Evolutionary conservation across 2,888 invertebrate species (phyloP), one percentile per base, ranked within the genome.

Genomic region (Balanococcus diminutus): DNA sequence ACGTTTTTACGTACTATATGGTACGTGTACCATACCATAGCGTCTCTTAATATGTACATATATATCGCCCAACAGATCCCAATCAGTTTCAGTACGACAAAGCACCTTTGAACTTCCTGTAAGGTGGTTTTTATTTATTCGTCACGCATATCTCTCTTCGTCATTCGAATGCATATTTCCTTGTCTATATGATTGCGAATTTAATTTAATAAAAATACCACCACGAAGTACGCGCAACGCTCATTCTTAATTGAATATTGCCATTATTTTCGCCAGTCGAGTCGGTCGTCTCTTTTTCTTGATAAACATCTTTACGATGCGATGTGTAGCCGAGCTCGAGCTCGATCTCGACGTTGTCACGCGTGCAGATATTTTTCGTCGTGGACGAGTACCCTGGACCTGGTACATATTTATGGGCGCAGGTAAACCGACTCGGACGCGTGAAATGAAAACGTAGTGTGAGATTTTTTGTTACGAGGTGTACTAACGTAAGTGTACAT

Each of bases 91-190:
- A 67, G 67, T 75, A 75, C 75, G 32, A 75, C 75, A 75, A 32
- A 32, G 75, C 75, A 75, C 75, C 75, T 75, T 75, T 75, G 75
- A 75, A 75, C 75, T 75, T 75, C 75, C 75, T 75, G 75, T n/a
- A 75, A 32, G 25, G 32, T 75, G 75, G 32, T 32, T 75, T 75
- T 75, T 75, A 75, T 75, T 75, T 75, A 75, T 75, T 75, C 75
- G 75, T 75, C 75, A 75, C 75, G 75, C 75, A 5, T 32, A 32
- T 75, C 75, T 14, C 28, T 75, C n/a, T 75, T 67, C 61, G 61
- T 67, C 61, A 67, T 28, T 67, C 19, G 51, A 51, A 51, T 51
- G 61, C 61, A 67, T 67, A 67, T 67, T 67, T 67, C 61, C 61
- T 67, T 25, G 61, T 67, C 25, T 67, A 25, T 67, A 67, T 67